Base-by-base conservation (phyloP, 2,888 invertebrate genomes). In the Eristalinus sepulchralis region DNA sequence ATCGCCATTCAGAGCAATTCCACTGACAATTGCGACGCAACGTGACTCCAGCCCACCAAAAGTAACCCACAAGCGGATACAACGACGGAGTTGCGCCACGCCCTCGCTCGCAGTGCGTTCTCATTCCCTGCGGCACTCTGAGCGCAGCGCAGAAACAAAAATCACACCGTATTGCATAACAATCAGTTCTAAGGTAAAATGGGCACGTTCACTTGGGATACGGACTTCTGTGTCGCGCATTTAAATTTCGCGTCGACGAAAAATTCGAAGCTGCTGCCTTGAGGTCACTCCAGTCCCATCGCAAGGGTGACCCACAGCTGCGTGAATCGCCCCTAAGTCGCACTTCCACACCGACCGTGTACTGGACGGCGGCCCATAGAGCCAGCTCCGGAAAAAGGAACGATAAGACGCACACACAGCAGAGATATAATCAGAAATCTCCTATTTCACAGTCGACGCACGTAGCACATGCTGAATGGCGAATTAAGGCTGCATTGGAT, bases 401-500 rank as follows among this genome's bases (percentile, higher is more conserved):
- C 36, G 27, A 22, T 59, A 59, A 57, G 22, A 59, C 36, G 33
- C 24, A 47, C 59, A 27, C 27, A 27, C 27, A 27, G 27, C 27
- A 27, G 27, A 47, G 24, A 77, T 24, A 77, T 33, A 34, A 70
- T 57, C 53, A 78, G 62, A 77, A 62, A 55, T 78, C 63, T 57
- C 20, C 17, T 13, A 62, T 55, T 78, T 70, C 31, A 36, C 27
- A 78, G 77, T 78, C 68, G 63, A n/a, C 63, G n/a, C 77, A 78
- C 77, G 77, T 78, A 70, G 27, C 24, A 2, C 27, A 62, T 34
- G 68, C 62, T 77, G 77, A 77, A 77, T 77, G 67, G 77, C 34
- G 77, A 77, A 77, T 68, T 63, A 77, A 77, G 68, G 55, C 77
- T 77, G 68, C 77, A 77, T 68, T 62, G 68, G 77, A 68, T 77